These are phyloP conservation scores for Mystacornis crossleyi DNA, from an alignment of 2,113 vertebrate species.

Conservation along the genomic window DNA sequence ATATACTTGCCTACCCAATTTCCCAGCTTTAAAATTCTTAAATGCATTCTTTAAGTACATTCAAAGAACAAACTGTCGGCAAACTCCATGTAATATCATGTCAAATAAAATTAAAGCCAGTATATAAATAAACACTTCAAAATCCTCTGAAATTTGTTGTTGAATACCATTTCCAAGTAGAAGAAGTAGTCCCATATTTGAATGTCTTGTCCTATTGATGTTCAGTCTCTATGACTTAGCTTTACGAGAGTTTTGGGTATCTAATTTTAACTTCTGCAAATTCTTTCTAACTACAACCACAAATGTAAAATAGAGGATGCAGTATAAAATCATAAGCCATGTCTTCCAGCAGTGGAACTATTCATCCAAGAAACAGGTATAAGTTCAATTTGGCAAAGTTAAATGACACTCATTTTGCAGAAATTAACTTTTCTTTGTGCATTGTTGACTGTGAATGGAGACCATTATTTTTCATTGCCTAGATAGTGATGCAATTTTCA, in stretches of 20 bases:
- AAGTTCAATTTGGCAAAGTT: slow-evolving; percentile 33
- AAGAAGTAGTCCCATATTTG: not conserved
- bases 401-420: slow-evolving; percentile 44
- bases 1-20: not conserved
- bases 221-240: not conserved
- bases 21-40: not conserved
- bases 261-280: slow-evolving; percentile 11
- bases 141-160: not conserved
- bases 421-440: slow-evolving; percentile 56
- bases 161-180: not conserved
- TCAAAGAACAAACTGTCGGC: not conserved
- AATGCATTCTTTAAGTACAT: not conserved
- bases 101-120: not conserved
- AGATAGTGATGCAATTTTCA: slow-evolving; percentile 49
- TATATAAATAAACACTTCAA: not conserved
- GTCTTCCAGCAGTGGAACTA: slow-evolving; percentile 4
- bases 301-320: not conserved
- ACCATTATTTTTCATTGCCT: slow-evolving; percentile 49
- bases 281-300: slow-evolving; percentile 14
- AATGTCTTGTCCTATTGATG: not conserved
- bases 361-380: slow-evolving; percentile 30
- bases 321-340: not conserved
- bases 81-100: not conserved
- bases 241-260: not conserved
- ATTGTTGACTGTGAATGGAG: slow-evolving; percentile 47